Evolutionary conservation across 2,113 vertebrate species (phyloP).

Genomic region (Origma solitaria): DNA sequence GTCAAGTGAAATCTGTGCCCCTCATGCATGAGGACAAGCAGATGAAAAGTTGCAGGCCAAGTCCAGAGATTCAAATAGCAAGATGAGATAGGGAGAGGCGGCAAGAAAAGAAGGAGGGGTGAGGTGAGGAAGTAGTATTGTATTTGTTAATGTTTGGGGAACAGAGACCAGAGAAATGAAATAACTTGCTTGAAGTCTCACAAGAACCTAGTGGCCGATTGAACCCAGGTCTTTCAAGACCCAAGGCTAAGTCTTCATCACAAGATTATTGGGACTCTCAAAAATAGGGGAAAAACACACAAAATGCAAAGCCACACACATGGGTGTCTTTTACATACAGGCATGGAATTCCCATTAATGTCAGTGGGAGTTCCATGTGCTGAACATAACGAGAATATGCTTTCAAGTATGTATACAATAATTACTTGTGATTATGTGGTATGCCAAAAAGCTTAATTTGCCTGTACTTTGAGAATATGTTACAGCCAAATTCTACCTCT

Average conservation of each 20-base stretch:
- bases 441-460: slow-evolving; percentile 49
- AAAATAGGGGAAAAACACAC: neutral
- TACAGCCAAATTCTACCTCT: slow-evolving; percentile 24
- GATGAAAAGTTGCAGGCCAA: neutral
- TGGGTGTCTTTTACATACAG: slow-evolving; percentile 17
- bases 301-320: neutral
- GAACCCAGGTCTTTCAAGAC: neutral
- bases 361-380: slow-evolving; percentile 43
- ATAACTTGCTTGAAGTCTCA: neutral
- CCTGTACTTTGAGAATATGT: slow-evolving; percentile 30
- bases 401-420: slow-evolving; percentile 43
- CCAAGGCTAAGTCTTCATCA: slow-evolving; percentile 7
- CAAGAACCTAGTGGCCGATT: neutral
- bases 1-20: neutral
- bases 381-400: neutral
- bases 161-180: neutral
- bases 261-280: neutral
- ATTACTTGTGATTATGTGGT: slow-evolving; percentile 59
- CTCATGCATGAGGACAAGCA: neutral
- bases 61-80: neutral
- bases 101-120: neutral
- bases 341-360: slow-evolving; percentile 33
- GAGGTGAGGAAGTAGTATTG: neutral
- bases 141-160: neutral
- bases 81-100: neutral